phyloP scores from a whole-genome alignment of 2,797 vertebrate genomes.

The Acomys russatus region DNA sequence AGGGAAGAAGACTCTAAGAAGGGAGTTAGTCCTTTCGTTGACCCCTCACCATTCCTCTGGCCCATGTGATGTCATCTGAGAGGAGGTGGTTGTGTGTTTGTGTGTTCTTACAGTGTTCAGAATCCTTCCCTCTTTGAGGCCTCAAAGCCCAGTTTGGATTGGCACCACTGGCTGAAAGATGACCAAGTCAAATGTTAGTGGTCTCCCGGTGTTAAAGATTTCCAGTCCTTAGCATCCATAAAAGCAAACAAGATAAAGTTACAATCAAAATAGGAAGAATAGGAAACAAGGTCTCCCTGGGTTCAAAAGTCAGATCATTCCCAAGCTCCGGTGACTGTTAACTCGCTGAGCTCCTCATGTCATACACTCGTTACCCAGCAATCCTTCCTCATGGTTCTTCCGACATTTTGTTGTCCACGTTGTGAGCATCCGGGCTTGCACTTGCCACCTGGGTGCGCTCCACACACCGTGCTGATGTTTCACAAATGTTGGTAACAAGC shows the following conservation, averaged over 20 bases:
- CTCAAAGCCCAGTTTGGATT: constrained; percentile 6
- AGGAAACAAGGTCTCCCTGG: constrained; percentile 79
- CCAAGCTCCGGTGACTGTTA: constrained; percentile 70
- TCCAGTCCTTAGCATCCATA: constrained; percentile 79
- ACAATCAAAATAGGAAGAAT: constrained; percentile 81
- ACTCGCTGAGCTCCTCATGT: constrained; percentile 75
- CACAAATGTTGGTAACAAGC: constrained; percentile 8
- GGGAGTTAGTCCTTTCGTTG: neutral
- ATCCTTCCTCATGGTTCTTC: neutral
- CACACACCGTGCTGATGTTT: neutral
- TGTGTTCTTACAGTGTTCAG: neutral
- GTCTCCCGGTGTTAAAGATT: constrained; percentile 55
- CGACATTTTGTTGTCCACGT: constrained; percentile 61
- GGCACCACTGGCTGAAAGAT: constrained; percentile 61
- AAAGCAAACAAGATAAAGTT: constrained; percentile 83
- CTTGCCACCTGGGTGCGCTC: neutral
- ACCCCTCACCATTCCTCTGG: neutral
- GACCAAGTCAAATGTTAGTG: constrained; percentile 79
- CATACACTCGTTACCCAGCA: constrained; percentile 19
- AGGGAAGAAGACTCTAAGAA: constrained; percentile 3
- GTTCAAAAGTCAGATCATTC: constrained; percentile 83
- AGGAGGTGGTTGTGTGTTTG: neutral
- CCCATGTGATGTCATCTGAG: neutral
- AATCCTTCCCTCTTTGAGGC: neutral
- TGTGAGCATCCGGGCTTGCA: neutral